Conservation (phyloP, 1,140 invertebrate species). For the Acyrthosiphon pisum region DNA sequence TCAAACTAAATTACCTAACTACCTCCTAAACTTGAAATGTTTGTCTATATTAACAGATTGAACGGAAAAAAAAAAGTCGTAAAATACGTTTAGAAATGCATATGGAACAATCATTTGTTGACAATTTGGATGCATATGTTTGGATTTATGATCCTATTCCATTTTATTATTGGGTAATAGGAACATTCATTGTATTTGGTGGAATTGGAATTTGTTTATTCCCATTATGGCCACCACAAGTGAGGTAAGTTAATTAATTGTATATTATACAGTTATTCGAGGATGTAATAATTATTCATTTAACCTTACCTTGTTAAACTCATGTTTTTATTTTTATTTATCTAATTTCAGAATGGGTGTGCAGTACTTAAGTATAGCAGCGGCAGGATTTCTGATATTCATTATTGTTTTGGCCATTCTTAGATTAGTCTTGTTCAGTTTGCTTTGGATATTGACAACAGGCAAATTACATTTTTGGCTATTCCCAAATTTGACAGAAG, state of each 20-base stretch:
- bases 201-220: conserved; percentile 97
- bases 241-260: conserved; percentile 68
- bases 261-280: neutral
- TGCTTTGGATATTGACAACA: conserved; percentile 87
- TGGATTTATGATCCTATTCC: conserved; percentile 99
- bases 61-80: conserved; percentile 67
- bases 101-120: conserved; percentile 90
- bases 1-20: neutral
- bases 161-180: conserved; percentile 95
- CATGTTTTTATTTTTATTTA: conserved; percentile 22
- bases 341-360: conserved; percentile 78
- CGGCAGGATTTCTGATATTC: conserved; percentile 91
- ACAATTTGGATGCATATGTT: conserved; percentile 94
- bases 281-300: neutral
- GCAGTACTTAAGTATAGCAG: conserved; percentile 95
- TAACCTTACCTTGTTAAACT: neutral
- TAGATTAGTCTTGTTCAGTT: conserved; percentile 88
- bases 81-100: conserved; percentile 93
- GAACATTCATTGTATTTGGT: conserved; percentile 87
- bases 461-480: conserved; percentile 96
- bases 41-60: conserved; percentile 62
- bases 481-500: conserved; percentile 96
- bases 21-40: neutral
- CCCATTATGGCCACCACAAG: conserved; percentile 93
- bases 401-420: conserved; percentile 89